A percentile compares a stretch with the other conserved stretches of the same genome.
These are phyloP conservation scores for Calameuta pallipes DNA, from an alignment of 2,888 invertebrate genomes.

Conservation along the genomic window DNA sequence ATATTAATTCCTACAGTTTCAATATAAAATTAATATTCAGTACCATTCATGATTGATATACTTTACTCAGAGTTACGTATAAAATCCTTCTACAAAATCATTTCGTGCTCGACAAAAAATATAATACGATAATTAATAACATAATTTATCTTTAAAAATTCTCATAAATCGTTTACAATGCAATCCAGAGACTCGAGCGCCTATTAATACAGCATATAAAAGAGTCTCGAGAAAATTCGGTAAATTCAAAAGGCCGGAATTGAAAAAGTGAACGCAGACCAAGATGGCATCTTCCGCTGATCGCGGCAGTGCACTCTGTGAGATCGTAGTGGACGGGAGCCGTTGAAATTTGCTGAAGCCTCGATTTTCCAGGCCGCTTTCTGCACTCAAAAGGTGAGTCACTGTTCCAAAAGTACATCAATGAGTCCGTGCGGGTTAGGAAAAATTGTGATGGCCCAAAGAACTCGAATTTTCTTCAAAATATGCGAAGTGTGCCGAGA, in stretches of 20 bases:
- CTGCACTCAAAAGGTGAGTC: slow-evolving; percentile 62
- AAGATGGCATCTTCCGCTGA: slow-evolving; percentile 61
- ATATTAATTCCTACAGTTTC: background rate
- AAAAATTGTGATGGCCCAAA: background rate
- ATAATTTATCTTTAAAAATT: background rate
- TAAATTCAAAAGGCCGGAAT: slow-evolving; percentile 25
- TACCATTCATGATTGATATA: background rate
- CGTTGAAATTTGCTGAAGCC: slow-evolving; percentile 61
- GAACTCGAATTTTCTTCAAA: background rate
- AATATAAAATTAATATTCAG: background rate
- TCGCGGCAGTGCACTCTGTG: slow-evolving; percentile 63
- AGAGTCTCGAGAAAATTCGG: background rate
- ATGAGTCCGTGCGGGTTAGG: background rate
- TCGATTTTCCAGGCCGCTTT: slow-evolving; percentile 61
- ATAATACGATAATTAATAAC: background rate
- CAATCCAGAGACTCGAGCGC: background rate
- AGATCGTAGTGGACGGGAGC: slow-evolving; percentile 63
- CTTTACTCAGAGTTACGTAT: background rate
- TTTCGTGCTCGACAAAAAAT: background rate
- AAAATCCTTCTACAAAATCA: background rate
- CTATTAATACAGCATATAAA: background rate
- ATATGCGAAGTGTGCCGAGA: slow-evolving; percentile 21
- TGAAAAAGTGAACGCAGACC: slow-evolving; percentile 33
- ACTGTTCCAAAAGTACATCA: slow-evolving; percentile 14
- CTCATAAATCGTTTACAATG: background rate